A percentile compares a stretch with the other conserved stretches of the same genome.
These are phyloP conservation scores for Cynopterus sphinx DNA, from an alignment of 2,797 vertebrate species.

Conservation along the genomic window DNA sequence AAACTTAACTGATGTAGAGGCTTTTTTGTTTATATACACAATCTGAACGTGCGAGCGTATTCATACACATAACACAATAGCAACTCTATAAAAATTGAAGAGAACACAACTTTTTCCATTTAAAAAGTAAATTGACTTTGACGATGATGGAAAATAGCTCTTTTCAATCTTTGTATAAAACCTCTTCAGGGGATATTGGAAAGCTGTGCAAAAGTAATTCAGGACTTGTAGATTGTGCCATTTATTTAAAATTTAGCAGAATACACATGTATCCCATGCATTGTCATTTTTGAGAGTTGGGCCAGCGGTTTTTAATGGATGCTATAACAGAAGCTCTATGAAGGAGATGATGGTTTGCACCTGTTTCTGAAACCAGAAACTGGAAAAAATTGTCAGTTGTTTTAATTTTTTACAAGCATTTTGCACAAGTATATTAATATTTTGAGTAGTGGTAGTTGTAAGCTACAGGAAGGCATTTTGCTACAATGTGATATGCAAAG, in stretches of 20 bases:
- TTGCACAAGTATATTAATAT: neutral
- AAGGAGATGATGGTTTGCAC: neutral
- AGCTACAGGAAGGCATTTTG: neutral
- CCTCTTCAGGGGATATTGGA: conserved; percentile 55
- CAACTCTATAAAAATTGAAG: neutral
- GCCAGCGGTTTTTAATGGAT: neutral
- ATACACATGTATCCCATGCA: neutral
- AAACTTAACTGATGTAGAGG: neutral
- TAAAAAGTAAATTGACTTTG: conserved; percentile 44
- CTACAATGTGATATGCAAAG: neutral
- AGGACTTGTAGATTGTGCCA: neutral
- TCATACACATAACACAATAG: neutral
- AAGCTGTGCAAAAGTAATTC: conserved; percentile 31
- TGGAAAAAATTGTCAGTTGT: neutral
- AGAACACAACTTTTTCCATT: neutral
- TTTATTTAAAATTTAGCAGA: neutral
- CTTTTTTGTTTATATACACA: neutral
- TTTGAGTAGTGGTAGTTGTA: conserved; percentile 35
- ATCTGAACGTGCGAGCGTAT: neutral
- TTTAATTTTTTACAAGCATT: neutral
- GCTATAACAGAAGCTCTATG: neutral
- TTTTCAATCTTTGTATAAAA: conserved; percentile 54
- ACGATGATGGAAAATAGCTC: neutral
- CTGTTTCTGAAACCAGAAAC: conserved; percentile 24
- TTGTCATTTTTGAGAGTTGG: neutral